Evolutionary conservation across 2,888 invertebrate species (phyloP), one percentile per base, ranked within the genome.

Genomic region (Drosophila mettleri): DNA sequence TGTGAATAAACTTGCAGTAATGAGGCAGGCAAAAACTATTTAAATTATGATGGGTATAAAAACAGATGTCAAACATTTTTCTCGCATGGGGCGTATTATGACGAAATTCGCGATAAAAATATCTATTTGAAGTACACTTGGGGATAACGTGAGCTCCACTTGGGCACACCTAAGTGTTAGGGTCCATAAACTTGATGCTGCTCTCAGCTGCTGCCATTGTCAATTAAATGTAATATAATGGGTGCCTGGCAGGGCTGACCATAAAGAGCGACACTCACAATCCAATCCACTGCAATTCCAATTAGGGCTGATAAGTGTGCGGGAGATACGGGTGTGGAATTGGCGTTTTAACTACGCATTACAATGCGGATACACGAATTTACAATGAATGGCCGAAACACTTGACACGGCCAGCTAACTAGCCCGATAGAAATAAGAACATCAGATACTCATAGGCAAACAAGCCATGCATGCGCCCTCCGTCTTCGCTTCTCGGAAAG

Each of bases 191-290:
- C 33, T 51, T 48, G 51, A 55, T 38, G 57, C n/a, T 22, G 16
- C 41, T 41, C 24, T 41, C 64, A 57, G 53, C 64, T 67, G 78
- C 66, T 49, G 43, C 57, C 45, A 20, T 70, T 78, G 74, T 65
- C 85, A 86, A 86, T 82, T 86, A 78, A 81, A 74, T 64, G 66
- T 69, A 62, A 84, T 79, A 82, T 86, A 81, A 68, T 78, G 74
- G 74, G 12, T 51, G 39, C 31, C 43, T 41, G 52, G 63, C 48
- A 41, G 53, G 14, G 31, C 46, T 22, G 43, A 20, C 75, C 78
- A 80, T 75, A 86, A 75, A 59, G 34, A 43, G 78, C 48, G 46
- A 31, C 51, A 62, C 16, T 49, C 34, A 59, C 69, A 76, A 69
- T n/a, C n/a, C n/a, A n/a, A n/a, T n/a, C n/a, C n/a, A n/a, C 43